Evolutionary conservation across 2,888 invertebrate genomes (phyloP).

Genomic region (Parnassius mnemosyne): DNA sequence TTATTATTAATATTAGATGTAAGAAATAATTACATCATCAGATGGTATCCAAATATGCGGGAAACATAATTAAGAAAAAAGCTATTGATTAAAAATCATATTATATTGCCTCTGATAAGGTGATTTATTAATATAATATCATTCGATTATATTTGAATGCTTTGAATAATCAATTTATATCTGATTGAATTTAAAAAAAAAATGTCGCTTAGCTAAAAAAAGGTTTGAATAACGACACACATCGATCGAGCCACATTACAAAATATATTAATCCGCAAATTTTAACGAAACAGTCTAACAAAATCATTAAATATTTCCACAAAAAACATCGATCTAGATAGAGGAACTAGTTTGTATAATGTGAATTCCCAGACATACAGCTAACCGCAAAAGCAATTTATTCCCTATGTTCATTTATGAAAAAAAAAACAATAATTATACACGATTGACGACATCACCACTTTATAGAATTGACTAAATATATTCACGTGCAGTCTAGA

Average conservation of each 20-base stretch:
- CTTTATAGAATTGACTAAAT: too few relatives aligned
- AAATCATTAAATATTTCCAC: slow-evolving; percentile 2
- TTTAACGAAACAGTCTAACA: background rate
- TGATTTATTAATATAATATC: too few relatives aligned
- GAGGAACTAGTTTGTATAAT: slow-evolving; percentile 13
- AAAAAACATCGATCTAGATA: background rate
- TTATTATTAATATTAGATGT: too few relatives aligned
- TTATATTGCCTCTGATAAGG: too few relatives aligned
- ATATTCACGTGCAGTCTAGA: too few relatives aligned
- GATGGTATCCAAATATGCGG: too few relatives aligned
- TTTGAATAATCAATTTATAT: slow-evolving; percentile 8
- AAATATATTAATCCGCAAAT: background rate
- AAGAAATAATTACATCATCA: too few relatives aligned
- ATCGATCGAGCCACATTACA: slow-evolving; percentile 5
- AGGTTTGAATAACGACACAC: background rate
- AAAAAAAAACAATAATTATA: slow-evolving; percentile 14
- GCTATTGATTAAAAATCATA: too few relatives aligned
- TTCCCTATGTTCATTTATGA: slow-evolving; percentile 19
- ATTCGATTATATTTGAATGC: background rate
- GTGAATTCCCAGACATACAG: slow-evolving; percentile 17
- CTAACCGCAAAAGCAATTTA: slow-evolving; percentile 11
- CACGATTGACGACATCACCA: background rate
- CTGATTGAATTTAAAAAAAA: background rate
- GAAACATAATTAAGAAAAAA: too few relatives aligned
- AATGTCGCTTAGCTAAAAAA: too few relatives aligned